Base-by-base conservation (phyloP, 2,113 vertebrate genomes). In the Periophthalmus modestus region DNA sequence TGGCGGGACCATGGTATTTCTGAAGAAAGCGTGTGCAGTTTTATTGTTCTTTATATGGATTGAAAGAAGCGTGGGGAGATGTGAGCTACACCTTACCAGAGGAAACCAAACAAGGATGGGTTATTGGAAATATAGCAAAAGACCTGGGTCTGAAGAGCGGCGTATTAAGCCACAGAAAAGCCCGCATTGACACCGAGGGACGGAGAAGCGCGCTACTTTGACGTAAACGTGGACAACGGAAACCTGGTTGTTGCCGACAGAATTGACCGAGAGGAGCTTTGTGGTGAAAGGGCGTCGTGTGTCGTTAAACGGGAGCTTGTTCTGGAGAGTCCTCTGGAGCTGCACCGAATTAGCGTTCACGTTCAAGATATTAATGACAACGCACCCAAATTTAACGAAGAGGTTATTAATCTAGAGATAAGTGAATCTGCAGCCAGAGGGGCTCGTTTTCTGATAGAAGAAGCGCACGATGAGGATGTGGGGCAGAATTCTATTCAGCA, bases 341-440 rank as follows among this genome's bases (percentile, higher is more conserved):
- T 93, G 23, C 82, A 91, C 79, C 79, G 71, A 68, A 73, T 93
- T 14, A 67, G 36, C 46, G 78, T 95, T 2, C 87, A 91, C 16
- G 77, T 95, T 18, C 88, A 90, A 70, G 95, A 95, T 71, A 76
- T 95, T 36, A 95, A 95, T 83, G 95, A 95, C 67, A 94, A 95
- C 59, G 28, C 86, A 0, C 94, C 94, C 0, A 67, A 62, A 1
- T 95, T 95, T 85, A 66, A 68, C 0, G 91, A 77, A 2, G 73
- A 74, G 0, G 16, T 14, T 0, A 88, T 92, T 0, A n/a, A 78
- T 2, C 10, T 95, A 4, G 91, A 94, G 79, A 93, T 94, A 2
- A 73, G 0, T 0, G 94, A 95, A 2, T 93, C 78, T 0, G 80
- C 93, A 3, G 58, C 0, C 0, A 85, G 71, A 2, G 93, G 93